phyloP scores from a whole-genome alignment of 2,797 vertebrate species.

The Onychomys leucogaster region DNA sequence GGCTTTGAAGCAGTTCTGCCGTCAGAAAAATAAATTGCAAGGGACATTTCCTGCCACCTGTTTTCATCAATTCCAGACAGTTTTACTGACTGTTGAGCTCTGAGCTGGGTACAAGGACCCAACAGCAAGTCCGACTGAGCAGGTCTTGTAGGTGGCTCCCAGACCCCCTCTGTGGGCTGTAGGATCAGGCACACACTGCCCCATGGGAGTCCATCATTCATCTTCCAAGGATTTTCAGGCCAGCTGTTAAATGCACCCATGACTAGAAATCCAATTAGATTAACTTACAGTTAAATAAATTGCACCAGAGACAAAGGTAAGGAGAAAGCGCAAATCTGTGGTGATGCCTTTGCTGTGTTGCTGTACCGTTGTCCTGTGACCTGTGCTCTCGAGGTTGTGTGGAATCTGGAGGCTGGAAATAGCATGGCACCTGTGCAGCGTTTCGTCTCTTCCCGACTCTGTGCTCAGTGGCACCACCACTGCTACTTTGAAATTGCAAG shows the following conservation, averaged over 20 bases:
- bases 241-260: neutral
- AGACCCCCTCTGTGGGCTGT: neutral
- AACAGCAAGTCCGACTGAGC: neutral
- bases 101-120: neutral
- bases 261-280: constrained; percentile 36
- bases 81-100: neutral
- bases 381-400: neutral
- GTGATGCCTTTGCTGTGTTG: neutral
- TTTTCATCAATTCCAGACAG: constrained; percentile 75
- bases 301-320: neutral
- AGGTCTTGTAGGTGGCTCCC: neutral
- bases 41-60: constrained; percentile 72
- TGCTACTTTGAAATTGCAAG: neutral
- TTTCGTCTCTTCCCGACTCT: neutral
- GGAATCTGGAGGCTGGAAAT: neutral
- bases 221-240: constrained; percentile 2
- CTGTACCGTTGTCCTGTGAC: neutral
- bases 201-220: fast-evolving
- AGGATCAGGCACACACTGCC: neutral
- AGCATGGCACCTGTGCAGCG: too few species aligned
- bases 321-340: neutral
- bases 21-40: neutral
- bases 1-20: constrained; percentile 20
- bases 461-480: fast-evolving
- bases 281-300: constrained; percentile 38